phyloP scores from a whole-genome alignment of 2,797 vertebrate species.

The Oophaga sylvatica region DNA sequence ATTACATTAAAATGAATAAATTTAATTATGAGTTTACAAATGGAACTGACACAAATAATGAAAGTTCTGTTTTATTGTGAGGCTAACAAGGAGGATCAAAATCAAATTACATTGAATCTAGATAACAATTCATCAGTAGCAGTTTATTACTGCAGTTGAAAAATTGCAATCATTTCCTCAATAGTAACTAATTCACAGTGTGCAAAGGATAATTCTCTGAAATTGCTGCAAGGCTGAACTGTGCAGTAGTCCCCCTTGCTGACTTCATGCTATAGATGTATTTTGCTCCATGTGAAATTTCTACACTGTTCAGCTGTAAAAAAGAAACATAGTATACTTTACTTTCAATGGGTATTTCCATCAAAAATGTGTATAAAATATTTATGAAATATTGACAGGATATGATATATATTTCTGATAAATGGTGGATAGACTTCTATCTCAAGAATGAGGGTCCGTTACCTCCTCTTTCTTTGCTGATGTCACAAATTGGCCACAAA shows the following conservation, averaged over 20 bases:
- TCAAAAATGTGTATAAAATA: too few relatives aligned
- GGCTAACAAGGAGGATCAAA: not conserved
- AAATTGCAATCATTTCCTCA: conserved; percentile 7
- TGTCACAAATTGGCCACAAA: too few relatives aligned
- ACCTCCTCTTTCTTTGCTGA: too few relatives aligned
- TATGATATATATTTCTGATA: too few relatives aligned
- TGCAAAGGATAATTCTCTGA: not conserved
- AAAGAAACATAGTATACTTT: too few relatives aligned
- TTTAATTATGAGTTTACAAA: conserved; percentile 7
- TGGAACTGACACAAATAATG: conserved; percentile 22
- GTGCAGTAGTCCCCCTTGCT: not conserved
- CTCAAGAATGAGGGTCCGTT: too few relatives aligned
- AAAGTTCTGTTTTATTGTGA: conserved; percentile 22
- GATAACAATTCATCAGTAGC: conserved; percentile 11
- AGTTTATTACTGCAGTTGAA: not conserved
- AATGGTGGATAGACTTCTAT: too few relatives aligned
- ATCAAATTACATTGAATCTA: not conserved
- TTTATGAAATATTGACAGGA: too few relatives aligned
- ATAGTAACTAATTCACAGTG: not conserved
- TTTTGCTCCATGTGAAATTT: not conserved
- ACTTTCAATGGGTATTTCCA: too few relatives aligned
- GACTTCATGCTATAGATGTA: not conserved
- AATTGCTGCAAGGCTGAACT: not conserved
- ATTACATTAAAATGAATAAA: conserved; percentile 19
- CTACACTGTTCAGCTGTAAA: too few relatives aligned